phyloP scores from a whole-genome alignment of 2,888 invertebrate species.

The Epicampocera succincta region DNA sequence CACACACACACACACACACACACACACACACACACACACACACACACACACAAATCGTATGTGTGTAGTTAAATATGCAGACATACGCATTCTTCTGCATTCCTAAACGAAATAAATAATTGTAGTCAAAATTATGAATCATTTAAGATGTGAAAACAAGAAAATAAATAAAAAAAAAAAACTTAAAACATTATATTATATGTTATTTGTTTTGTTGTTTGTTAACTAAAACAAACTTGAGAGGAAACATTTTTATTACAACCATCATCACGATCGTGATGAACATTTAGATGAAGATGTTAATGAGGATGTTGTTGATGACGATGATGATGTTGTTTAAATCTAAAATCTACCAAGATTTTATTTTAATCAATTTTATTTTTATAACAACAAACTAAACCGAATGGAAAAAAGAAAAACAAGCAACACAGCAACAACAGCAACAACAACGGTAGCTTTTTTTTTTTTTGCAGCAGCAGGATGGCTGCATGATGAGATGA shows the following conservation, averaged over 20 bases:
- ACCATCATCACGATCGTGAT: neutral
- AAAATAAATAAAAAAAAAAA: slow-evolving; percentile 5
- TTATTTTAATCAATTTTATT: slow-evolving; percentile 57
- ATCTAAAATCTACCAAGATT: slow-evolving; percentile 53
- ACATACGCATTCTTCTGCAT: neutral
- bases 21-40: neutral
- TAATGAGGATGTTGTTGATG: slow-evolving; percentile 19
- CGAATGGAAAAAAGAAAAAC: neutral
- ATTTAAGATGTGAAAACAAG: slow-evolving; percentile 15
- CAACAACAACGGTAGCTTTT: neutral
- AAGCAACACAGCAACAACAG: neutral
- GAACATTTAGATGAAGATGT: neutral
- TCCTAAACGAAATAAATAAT: slow-evolving; percentile 8
- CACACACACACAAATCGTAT: neutral
- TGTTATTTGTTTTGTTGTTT: too few species aligned
- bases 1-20: neutral
- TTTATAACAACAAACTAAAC: slow-evolving; percentile 31
- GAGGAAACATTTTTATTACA: slow-evolving; percentile 12
- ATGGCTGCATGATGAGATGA: slow-evolving; percentile 1
- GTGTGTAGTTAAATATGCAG: neutral
- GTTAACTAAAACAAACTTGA: slow-evolving; percentile 4
- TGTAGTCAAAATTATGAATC: slow-evolving; percentile 26
- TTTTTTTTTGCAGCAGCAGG: too few species aligned
- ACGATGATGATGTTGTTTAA: slow-evolving; percentile 11
- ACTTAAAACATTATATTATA: too few species aligned